phyloP scores from a whole-genome alignment of 2,888 invertebrate genomes.

The Lingula anatina region DNA sequence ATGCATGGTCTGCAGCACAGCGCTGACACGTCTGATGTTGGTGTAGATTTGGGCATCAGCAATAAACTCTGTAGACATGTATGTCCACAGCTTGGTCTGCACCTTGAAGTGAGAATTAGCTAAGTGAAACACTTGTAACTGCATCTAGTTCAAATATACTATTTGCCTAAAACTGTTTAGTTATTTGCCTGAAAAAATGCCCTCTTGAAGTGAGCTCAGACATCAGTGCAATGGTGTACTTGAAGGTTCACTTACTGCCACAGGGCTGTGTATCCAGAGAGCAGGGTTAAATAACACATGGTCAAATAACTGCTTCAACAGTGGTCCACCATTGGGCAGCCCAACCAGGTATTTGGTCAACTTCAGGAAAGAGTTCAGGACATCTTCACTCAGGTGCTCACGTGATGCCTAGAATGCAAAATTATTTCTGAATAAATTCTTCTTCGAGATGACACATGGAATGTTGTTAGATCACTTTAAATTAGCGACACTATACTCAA shows the following conservation, averaged over 20 bases:
- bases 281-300: constrained; percentile 99
- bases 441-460: no score
- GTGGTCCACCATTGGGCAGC: constrained; percentile 37
- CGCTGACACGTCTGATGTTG: constrained; percentile 91
- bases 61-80: constrained; percentile 97
- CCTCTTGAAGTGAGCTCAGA: no score
- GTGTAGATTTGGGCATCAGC: constrained; percentile 96
- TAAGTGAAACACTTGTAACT: neutral
- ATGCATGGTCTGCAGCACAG: constrained; percentile 95
- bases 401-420: constrained; percentile 44
- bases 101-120: constrained; percentile 43
- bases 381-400: constrained; percentile 90
- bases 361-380: constrained; percentile 64
- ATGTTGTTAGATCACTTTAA: no score
- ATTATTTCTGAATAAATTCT: no score
- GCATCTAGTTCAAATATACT: no score
- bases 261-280: constrained; percentile 97
- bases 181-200: no score
- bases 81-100: constrained; percentile 89
- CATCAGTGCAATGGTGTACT: no score
- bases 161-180: no score
- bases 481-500: no score
- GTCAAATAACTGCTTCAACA: constrained; percentile 83
- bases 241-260: no score
- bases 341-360: constrained; percentile 51